Evolutionary conservation across 2,113 vertebrate genomes (phyloP).

Genomic region (Tympanuchus pallidicinctus): DNA sequence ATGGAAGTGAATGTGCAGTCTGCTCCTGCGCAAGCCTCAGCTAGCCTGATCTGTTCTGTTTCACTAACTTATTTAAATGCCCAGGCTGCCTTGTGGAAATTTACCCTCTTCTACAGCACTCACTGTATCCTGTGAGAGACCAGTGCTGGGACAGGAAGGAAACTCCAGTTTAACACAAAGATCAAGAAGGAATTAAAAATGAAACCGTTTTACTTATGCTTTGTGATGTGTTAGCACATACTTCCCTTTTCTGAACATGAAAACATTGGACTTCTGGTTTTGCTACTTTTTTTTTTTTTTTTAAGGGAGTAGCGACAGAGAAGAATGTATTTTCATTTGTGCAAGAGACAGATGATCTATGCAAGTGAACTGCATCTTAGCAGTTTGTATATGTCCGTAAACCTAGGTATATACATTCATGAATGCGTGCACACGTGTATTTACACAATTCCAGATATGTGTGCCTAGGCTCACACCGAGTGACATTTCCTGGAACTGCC

Average conservation of each 20-base stretch:
- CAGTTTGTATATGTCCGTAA: background rate
- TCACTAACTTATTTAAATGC: background rate
- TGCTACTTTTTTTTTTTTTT: background rate
- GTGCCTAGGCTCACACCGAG: background rate
- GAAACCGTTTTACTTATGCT: conserved; percentile 24
- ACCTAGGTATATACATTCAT: background rate
- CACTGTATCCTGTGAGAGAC: background rate
- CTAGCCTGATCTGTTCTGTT: background rate
- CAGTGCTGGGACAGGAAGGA: background rate
- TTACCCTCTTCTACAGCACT: background rate
- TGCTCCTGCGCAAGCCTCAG: background rate
- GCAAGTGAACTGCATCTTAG: background rate
- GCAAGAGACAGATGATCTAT: background rate
- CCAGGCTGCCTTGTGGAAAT: background rate
- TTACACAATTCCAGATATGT: background rate
- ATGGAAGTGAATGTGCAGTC: background rate
- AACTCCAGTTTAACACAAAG: conserved; percentile 29
- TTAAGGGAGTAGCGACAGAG: background rate
- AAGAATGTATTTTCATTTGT: background rate
- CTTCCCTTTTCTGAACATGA: conserved; percentile 16
- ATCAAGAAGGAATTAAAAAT: conserved; percentile 46
- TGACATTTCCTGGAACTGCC: background rate
- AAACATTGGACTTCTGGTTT: background rate
- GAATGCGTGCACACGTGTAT: no score
- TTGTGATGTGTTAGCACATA: background rate